Evolutionary conservation across 2,113 vertebrate species (phyloP).

Genomic region (Nibea coibor): DNA sequence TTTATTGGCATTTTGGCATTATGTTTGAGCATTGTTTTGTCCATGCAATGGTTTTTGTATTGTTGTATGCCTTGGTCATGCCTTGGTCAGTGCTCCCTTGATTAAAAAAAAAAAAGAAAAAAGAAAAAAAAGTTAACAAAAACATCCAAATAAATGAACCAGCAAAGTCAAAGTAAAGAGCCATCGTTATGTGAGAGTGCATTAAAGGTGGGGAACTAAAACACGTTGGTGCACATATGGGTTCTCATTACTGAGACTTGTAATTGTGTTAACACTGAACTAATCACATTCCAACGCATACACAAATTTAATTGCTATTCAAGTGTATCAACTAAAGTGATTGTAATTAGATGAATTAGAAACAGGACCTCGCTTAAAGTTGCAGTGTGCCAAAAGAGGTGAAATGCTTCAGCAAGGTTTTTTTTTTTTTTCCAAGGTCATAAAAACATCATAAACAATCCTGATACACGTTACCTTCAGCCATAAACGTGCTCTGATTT

Average conservation of each 20-base stretch:
- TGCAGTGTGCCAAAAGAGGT: neutral
- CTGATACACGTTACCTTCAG: neutral
- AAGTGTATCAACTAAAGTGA: conserved; percentile 19
- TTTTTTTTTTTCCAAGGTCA: neutral
- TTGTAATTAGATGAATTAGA: conserved; percentile 35
- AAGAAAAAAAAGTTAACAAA: neutral
- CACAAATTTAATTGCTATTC: conserved; percentile 29
- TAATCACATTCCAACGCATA: conserved; percentile 28
- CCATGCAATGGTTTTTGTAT: neutral
- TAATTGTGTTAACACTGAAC: conserved; percentile 32
- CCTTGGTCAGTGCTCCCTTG: too few species aligned
- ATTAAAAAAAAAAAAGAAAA: neutral
- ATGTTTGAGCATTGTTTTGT: too few species aligned
- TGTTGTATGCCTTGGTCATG: too few species aligned
- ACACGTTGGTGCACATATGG: conserved; percentile 24
- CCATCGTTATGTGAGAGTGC: neutral
- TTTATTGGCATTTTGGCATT: too few species aligned
- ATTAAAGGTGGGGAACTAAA: neutral
- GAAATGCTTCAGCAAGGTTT: neutral
- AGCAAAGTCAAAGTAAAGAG: neutral
- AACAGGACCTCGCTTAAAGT: neutral
- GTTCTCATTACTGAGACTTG: neutral
- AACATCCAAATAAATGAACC: neutral
- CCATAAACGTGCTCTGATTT: neutral
- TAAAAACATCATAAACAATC: neutral